Evolutionary conservation across 2,113 vertebrate species (phyloP).

Genomic region (Plotosus lineatus): DNA sequence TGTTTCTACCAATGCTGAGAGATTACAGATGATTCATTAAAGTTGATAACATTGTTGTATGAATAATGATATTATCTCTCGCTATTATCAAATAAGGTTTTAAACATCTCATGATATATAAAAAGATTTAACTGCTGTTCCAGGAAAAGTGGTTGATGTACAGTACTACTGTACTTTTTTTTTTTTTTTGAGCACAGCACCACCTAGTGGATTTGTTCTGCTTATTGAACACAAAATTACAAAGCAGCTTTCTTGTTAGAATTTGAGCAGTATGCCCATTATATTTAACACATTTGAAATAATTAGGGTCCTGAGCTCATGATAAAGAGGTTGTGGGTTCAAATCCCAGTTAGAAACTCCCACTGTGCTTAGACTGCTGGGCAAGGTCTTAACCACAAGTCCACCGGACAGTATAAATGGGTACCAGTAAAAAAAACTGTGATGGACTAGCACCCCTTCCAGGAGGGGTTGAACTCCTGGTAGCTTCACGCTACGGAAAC

Average conservation of each 20-base stretch:
- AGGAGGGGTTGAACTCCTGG: too few species aligned
- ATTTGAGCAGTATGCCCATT: not conserved
- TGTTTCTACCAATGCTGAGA: not conserved
- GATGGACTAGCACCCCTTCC: too few species aligned
- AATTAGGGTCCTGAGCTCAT: too few species aligned
- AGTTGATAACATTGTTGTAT: not conserved
- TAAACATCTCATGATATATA: not conserved
- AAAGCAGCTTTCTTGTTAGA: not conserved
- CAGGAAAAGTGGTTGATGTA: not conserved
- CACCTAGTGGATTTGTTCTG: not conserved
- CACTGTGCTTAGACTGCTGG: too few species aligned
- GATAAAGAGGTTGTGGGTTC: too few species aligned
- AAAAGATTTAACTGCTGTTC: not conserved
- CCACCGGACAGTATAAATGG: too few species aligned
- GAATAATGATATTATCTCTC: not conserved
- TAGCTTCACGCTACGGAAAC: too few species aligned
- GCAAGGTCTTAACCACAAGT: too few species aligned
- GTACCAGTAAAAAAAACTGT: too few species aligned
- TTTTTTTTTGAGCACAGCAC: not conserved
- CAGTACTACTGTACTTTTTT: too few species aligned
- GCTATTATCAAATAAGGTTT: not conserved
- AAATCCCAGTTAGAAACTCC: too few species aligned
- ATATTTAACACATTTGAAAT: not conserved
- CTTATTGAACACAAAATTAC: not conserved
- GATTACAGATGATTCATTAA: not conserved